Base-by-base conservation (phyloP, 1,140 invertebrate genomes). In the Drosophila sp. region DNA sequence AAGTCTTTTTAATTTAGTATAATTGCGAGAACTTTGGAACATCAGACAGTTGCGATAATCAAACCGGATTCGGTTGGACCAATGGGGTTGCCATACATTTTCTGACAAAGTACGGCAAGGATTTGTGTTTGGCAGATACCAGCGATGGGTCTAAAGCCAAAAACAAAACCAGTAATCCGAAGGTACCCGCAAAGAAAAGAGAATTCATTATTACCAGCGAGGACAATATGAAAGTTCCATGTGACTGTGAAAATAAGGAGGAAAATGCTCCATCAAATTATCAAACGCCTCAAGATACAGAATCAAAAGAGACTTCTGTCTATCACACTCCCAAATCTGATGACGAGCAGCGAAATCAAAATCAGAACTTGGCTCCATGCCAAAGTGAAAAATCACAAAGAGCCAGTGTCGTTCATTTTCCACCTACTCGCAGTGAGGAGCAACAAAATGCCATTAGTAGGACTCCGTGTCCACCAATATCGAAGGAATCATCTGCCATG, bases 31-130 rank as follows among this genome's bases (percentile, higher is more conserved):
- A 93, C 29, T 93, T 94, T 0, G 97, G 97, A 1, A 90, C 93
- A 7, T 93, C 94, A n/a, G 97, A 97, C 0, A 97, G 98, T 90
- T 98, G 98, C 86, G 91, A 92, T 0, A 95, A 97, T 0, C 97
- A 98, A 91, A 93, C 95, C 6, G 98, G 98, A 3, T 99, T 98
- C 89, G 98, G 98, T 1, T 99, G 98, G 98, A 96, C 97, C 0
- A 99, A 98, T 90, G 98, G 97, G 1, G 95, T 98, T 0, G 93
- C 96, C 3, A 91, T 98, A 23, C 95, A 97, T 79, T 93, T 98
- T 5, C 90, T 98, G 2, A 91, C 94, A 57, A 93, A 93, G 62
- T 96, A 95, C 86, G 94, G 95, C 0, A 90, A 90, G 8, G 91
- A 92, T 2, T 50, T 94, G 35, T 91, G 6, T 32, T 1, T 66